phyloP scores from a whole-genome alignment of 2,888 invertebrate species.

The Bedellia somnulentella region DNA sequence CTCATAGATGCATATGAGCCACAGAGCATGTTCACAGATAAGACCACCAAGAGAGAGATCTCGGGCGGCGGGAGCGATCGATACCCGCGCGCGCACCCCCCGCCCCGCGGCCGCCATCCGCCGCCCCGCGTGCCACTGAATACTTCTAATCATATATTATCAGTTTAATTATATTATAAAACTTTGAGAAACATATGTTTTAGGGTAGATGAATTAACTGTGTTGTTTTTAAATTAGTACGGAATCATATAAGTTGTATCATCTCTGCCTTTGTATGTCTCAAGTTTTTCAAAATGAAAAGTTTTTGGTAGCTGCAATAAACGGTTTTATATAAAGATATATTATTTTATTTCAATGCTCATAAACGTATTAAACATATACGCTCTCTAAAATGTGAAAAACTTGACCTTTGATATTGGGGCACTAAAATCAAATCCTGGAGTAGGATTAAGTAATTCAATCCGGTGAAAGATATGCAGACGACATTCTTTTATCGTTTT shows the following conservation, averaged over 20 bases:
- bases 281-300: too few species aligned
- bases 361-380: too few species aligned
- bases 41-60: background rate
- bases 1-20: background rate
- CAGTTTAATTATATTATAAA: background rate
- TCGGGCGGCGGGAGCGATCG: conserved; percentile 19
- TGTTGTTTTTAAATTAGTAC: background rate
- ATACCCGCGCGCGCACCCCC: conserved; percentile 30
- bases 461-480: too few species aligned
- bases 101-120: conserved; percentile 9
- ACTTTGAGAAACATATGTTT: background rate
- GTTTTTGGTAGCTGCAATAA: too few species aligned
- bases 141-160: conserved; percentile 2
- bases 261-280: background rate
- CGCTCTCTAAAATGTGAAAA: too few species aligned
- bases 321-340: too few species aligned
- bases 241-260: background rate
- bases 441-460: too few species aligned
- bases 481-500: too few species aligned
- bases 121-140: conserved; percentile 1
- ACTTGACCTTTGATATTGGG: too few species aligned
- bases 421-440: too few species aligned
- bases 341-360: too few species aligned
- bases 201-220: background rate
- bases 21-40: background rate